These are phyloP conservation scores for Apodemia zela DNA, from an alignment of 2,888 invertebrate species.

Conservation along the genomic window DNA sequence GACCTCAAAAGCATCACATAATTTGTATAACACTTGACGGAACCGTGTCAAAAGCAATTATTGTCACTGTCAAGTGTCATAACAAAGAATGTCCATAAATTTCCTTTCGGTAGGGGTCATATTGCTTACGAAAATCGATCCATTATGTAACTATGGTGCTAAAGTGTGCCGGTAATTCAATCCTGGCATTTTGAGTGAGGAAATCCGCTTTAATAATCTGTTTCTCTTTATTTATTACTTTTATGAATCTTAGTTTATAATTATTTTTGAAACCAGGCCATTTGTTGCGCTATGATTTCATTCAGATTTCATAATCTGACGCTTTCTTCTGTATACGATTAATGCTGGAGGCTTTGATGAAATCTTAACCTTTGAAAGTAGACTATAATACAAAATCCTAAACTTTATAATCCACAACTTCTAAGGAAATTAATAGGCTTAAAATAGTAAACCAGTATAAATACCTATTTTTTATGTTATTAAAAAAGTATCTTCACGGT, in stretches of 20 bases:
- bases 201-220: conserved; percentile 14
- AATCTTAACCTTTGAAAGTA: no score
- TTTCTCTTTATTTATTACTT: conserved; percentile 11
- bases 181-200: conserved; percentile 9
- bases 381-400: no score
- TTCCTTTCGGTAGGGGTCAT: conserved; percentile 1
- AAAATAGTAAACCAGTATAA: no score
- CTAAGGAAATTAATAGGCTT: no score
- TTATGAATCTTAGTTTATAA: conserved; percentile 7
- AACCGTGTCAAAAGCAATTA: conserved; percentile 26
- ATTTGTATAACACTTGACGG: not conserved
- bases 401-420: no score
- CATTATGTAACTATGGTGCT: not conserved
- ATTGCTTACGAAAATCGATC: not conserved
- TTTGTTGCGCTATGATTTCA: conserved; percentile 2
- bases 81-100: conserved; percentile 1
- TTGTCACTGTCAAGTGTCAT: conserved; percentile 1
- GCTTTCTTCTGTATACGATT: not conserved
- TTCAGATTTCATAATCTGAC: not conserved
- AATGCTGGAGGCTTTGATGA: not conserved
- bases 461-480: no score
- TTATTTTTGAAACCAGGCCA: conserved; percentile 11
- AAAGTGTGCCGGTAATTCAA: conserved; percentile 5
- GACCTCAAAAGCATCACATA: no score
- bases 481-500: no score